Evolutionary conservation across 2,113 vertebrate species (phyloP), one percentile per base, ranked within the genome.

Genomic region (Bubo blakistoni): DNA sequence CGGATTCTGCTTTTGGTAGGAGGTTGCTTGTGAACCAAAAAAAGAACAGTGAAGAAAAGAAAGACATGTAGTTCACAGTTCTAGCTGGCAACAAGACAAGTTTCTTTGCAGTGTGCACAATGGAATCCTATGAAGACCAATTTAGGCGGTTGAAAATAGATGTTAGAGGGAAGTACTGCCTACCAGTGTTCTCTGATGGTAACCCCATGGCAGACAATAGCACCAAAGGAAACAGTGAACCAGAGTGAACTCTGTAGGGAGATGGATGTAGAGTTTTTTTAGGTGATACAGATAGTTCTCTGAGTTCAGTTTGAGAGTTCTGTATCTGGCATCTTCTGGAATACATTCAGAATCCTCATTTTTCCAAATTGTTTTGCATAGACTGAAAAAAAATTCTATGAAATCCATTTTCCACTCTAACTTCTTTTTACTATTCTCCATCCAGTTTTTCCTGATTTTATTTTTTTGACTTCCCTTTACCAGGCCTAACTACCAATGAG

Each of bases 21-120:
- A 98, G 98, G 98, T 98, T 98, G 98, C 98, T 97, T 98, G 97
- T 98, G 97, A 98, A 98, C 97, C 97, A 98, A 97, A 98, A 98
- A 97, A 98, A 98, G 98, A 98, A 96, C 98, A 98, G 98, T 96
- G 97, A 98, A 98, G 98, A 98, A 98, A 98, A 98, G 98, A 98
- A 97, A 98, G 97, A 98, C 96, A 85, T 80, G 94, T 98, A 98
- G 98, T 98, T 98, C 97, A 97, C 98, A 98, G 97, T 98, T 97
- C 97, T 98, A 96, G 97, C 98, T 98, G 97, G 98, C 98, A 98
- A 98, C 97, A 96, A 98, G 98, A 98, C 98, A 97, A 97, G 97
- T 98, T 98, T 98, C 98, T 98, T 98, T 98, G 98, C 98, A 98
- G 98, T 94, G 79, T 86, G 88, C 97, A 98, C 98, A 98, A 98